These are phyloP conservation scores for Melospiza georgiana DNA, from an alignment of 2,113 vertebrate genomes.

Conservation along the genomic window DNA sequence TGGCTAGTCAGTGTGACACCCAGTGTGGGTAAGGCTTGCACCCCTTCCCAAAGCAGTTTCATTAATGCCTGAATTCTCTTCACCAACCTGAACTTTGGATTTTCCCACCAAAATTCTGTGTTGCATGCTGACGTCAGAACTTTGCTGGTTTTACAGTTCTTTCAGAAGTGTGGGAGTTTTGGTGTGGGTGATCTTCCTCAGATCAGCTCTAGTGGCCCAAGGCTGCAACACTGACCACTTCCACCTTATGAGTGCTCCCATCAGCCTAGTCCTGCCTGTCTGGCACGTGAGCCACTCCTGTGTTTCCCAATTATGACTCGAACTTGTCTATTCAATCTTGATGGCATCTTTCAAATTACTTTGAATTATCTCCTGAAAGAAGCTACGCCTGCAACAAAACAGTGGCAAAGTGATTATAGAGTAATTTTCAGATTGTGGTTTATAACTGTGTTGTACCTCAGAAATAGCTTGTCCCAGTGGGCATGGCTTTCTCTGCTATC, in stretches of 20 bases:
- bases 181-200: not conserved
- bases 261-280: not conserved
- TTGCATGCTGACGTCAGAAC: not conserved
- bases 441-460: not conserved
- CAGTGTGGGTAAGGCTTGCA: fast-evolving
- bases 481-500: not conserved
- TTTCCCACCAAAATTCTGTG: not conserved
- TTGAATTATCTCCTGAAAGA: not conserved
- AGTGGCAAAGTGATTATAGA: not conserved
- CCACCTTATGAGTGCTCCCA: not conserved
- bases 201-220: not conserved
- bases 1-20: not conserved
- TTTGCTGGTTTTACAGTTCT: not conserved
- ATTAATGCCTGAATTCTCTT: not conserved
- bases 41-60: not conserved
- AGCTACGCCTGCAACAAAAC: not conserved
- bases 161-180: not conserved
- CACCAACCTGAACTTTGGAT: not conserved
- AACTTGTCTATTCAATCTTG: not conserved
- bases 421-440: not conserved
- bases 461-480: not conserved
- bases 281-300: fast-evolving
- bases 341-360: not conserved
- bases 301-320: not conserved
- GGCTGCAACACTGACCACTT: not conserved